Evolutionary conservation across 2,797 vertebrate species (phyloP), one percentile per base, ranked within the genome.

Genomic region (Mormyrus hasselquistii): DNA sequence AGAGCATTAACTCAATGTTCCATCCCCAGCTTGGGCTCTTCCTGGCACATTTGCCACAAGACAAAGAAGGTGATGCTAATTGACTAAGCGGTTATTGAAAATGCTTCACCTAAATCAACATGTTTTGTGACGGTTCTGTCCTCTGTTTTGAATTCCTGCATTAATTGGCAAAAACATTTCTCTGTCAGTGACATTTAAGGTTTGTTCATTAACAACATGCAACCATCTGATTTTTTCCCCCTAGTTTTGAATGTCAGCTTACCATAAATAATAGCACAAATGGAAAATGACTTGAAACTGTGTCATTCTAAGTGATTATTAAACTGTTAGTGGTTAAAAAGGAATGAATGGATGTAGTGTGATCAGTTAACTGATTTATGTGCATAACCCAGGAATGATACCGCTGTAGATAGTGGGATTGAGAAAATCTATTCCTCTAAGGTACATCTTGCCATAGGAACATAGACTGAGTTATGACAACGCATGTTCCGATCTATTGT

Each of bases 381-480:
- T 22, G 8, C n/a, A 12, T 50, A 25, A 50, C 19, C 82, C 41
- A 5, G 38, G 38, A 79, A 44, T 19, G 38, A 19, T 50, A 29
- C 3, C 6, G 16, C 44, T 5, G 25, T 50, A 84, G 82, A 84
- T 3, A 49, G 82, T 47, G 41, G 44, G 57, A 83, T 41, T 0
- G 44, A n/a, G 79, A 83, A 49, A 84, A 49, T 50, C 3, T 84
- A 14, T 84, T 84, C 47, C 82, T 84, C 44, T 84, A 84, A 84
- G 82, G 82, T 84, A 84, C 47, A n/a, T 44, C 38, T 83, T 83
- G 76, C 44, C 16, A n/a, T 84, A 52, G 38, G 52, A 49, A 49
- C n/a, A 44, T 14, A 84, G 47, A n/a, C 47, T 22, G 79, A 83
- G 79, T 84, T 44, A 84, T 50, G 22, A 44, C 47, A 14, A 50